Evolutionary conservation across 2,113 vertebrate species (phyloP).

Genomic region (Zosterops borbonicus): DNA sequence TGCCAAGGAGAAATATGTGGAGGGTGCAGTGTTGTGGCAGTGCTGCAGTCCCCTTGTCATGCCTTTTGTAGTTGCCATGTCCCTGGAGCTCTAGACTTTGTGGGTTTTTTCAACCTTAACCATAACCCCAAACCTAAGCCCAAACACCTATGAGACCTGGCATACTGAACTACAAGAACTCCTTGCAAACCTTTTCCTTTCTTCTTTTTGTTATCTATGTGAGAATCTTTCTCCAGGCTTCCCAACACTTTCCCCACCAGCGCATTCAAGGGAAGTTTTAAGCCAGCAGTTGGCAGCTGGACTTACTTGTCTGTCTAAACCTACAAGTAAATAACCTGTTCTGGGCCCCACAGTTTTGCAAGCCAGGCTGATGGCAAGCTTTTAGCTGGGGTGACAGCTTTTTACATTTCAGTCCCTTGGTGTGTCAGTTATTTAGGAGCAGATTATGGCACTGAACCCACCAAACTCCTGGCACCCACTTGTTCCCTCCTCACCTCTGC

Average conservation of each 20-base stretch:
- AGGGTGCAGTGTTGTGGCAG: not conserved
- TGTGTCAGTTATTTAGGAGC: not conserved
- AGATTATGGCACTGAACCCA: not conserved
- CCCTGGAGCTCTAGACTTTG: not conserved
- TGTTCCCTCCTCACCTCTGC: not conserved
- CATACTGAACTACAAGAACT: not conserved
- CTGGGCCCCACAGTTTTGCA: too few species aligned
- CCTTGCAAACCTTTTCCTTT: not conserved
- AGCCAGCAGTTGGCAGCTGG: not conserved
- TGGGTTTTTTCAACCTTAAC: not conserved
- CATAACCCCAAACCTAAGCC: fast-evolving
- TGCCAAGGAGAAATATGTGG: not conserved
- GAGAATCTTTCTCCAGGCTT: not conserved
- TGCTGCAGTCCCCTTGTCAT: not conserved
- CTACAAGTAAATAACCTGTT: not conserved
- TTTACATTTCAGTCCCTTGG: not conserved
- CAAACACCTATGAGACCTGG: not conserved
- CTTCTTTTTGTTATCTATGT: not conserved
- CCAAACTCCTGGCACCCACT: fast-evolving
- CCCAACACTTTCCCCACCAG: not conserved
- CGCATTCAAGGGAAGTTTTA: not conserved
- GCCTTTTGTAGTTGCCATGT: not conserved
- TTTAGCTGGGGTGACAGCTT: not conserved
- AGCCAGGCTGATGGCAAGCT: not conserved
- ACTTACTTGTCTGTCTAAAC: not conserved